Conservation (phyloP, 2,113 vertebrate species). For the Coturnix japonica region DNA sequence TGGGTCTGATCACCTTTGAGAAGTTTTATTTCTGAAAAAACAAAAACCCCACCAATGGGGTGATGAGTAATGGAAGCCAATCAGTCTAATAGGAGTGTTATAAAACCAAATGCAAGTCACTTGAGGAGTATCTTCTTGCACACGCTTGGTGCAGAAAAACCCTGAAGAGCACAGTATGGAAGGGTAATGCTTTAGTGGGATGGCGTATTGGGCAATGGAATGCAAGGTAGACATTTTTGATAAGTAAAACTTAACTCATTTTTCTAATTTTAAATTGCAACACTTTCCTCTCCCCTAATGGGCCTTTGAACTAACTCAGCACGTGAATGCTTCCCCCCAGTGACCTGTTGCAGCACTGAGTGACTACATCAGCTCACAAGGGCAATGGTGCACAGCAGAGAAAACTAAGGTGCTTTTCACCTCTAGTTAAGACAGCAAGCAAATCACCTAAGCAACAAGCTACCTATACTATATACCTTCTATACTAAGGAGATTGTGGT, state of each 20-base stretch:
- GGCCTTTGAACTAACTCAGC: not conserved
- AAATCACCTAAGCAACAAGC: not conserved
- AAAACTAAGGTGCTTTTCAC: not conserved
- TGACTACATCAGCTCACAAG: not conserved
- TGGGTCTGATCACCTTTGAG: not conserved
- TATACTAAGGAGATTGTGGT: accelerated
- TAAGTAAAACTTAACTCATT: not conserved
- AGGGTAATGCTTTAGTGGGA: not conserved
- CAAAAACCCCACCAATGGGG: no score
- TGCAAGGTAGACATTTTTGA: not conserved
- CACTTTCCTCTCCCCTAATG: accelerated
- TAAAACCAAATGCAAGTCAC: not conserved
- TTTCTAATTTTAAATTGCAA: not conserved
- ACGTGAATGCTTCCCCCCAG: accelerated
- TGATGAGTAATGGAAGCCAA: not conserved
- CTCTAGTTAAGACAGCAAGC: not conserved
- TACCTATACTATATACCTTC: not conserved
- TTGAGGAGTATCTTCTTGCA: not conserved
- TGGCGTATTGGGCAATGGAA: not conserved
- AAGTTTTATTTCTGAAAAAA: not conserved
- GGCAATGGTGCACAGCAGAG: not conserved
- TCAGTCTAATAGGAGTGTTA: not conserved
- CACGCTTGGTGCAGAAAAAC: accelerated
- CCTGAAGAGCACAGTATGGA: not conserved
- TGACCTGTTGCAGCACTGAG: accelerated